Evolutionary conservation across 2,797 vertebrate species (phyloP).

Genomic region (Enteromius thamalakanensis): DNA sequence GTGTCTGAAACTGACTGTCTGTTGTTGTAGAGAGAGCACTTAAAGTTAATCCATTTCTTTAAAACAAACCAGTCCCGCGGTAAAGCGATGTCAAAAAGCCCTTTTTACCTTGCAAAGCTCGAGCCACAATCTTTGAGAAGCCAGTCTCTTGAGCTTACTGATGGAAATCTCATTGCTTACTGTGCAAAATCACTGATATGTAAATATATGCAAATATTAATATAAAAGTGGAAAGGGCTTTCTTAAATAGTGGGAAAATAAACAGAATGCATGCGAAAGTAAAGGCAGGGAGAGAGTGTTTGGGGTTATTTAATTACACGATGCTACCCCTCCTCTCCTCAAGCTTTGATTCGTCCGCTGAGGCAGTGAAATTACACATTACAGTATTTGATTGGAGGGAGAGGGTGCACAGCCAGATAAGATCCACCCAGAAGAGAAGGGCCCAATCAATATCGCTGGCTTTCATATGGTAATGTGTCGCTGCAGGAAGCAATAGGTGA

Average conservation of each 20-base stretch:
- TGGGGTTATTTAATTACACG: conserved; percentile 14
- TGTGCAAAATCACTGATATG: conserved; percentile 36
- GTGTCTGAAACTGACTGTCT: conserved; percentile 12
- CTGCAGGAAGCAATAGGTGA: conserved; percentile 56
- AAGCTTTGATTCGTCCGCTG: conserved; percentile 46
- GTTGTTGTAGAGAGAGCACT: background rate
- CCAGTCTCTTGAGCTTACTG: background rate
- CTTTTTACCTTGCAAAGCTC: conserved; percentile 14
- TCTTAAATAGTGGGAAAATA: conserved; percentile 35
- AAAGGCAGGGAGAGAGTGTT: conserved; percentile 1
- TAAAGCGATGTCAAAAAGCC: conserved; percentile 18
- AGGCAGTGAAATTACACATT: conserved; percentile 29
- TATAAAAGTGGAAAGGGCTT: conserved; percentile 17
- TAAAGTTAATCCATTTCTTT: conserved; percentile 4
- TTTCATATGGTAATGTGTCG: conserved; percentile 60
- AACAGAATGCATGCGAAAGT: conserved; percentile 14
- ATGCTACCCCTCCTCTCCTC: background rate
- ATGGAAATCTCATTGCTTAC: conserved; percentile 13
- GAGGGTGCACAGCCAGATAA: conserved; percentile 35
- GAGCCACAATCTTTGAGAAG: conserved; percentile 13
- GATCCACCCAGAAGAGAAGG: conserved; percentile 38
- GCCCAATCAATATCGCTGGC: conserved; percentile 51
- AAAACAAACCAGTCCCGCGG: conserved; percentile 2
- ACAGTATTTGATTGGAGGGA: conserved; percentile 28
- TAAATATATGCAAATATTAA: conserved; percentile 44